Evolutionary conservation across 2,113 vertebrate species (phyloP), one percentile per base, ranked within the genome.

Genomic region (Callospermophilus lateralis): DNA sequence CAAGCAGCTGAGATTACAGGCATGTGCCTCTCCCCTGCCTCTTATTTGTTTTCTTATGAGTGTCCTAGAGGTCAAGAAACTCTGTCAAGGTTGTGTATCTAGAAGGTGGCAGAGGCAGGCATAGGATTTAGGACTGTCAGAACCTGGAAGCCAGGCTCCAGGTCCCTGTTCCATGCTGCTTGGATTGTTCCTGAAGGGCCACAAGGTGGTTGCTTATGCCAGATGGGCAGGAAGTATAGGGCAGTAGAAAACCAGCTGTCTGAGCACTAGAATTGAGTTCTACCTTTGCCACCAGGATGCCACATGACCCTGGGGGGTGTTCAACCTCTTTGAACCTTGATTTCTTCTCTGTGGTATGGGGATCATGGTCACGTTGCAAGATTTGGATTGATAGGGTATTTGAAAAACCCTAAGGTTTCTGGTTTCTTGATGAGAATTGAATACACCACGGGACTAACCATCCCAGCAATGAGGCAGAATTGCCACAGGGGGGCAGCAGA

Each of bases 401-500:
- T 92, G 77, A 3, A 73, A 85, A 74, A 45, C 45, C 45, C 8
- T 45, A 45, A 45, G 8, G 45, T 84, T 28, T n/a, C 32, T 34
- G 0, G 32, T 53, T 45, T 55, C 12, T 30, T 67, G 1, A 45
- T 51, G 30, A 30, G 37, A 32, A 15, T 74, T 72, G 2, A 89
- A n/a, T 53, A 53, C 17, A 45, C 1, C 6, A 0, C 39, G 26
- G 26, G 7, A 53, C 26, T 0, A n/a, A 61, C 55, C 6, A 4
- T 17, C 30, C 15, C 10, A 17, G 90, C 93, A 45, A 65, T 94
- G n/a, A 15, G 24, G 15, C n/a, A 34, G 8, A 0, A 0, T 32
- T 2, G 63, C 93, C 97, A 96, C 91, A 28, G 97, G 97, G 95
- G 96, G 96, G 95, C 89, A 97, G 96, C 96, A 97, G 96, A 97